Evolutionary conservation across 1,140 invertebrate genomes (phyloP).

Genomic region (Pinna nobilis): DNA sequence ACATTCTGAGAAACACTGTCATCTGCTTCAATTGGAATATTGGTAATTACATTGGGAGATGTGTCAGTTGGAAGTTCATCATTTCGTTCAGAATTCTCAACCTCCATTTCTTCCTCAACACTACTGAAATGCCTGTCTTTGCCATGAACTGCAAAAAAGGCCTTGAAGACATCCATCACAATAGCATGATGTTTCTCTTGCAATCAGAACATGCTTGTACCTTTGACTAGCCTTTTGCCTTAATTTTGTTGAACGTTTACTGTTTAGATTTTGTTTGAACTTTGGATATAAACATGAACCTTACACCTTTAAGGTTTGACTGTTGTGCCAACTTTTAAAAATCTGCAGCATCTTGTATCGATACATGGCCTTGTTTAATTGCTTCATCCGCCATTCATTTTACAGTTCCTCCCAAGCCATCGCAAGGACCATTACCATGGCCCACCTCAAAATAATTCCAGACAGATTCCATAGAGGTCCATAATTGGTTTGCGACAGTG

Average conservation of each 20-base stretch:
- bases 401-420: constrained; percentile 44
- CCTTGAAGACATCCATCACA: no score
- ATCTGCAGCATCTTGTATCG: constrained; percentile 45
- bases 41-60: neutral
- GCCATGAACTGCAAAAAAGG: neutral
- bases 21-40: neutral
- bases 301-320: constrained; percentile 12
- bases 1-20: neutral
- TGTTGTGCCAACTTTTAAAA: constrained; percentile 45
- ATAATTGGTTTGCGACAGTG: constrained; percentile 8
- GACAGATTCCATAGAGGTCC: no score
- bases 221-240: no score
- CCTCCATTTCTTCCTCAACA: neutral
- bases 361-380: constrained; percentile 37
- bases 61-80: neutral
- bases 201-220: no score
- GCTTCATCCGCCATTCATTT: constrained; percentile 47
- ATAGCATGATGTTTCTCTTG: no score
- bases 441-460: constrained; percentile 45
- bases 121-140: neutral
- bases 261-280: no score
- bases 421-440: constrained; percentile 54
- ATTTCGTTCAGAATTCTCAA: neutral
- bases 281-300: neutral
- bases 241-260: no score